Percentiles rank a stretch among this genome's conserved stretches.
phyloP scores from a whole-genome alignment of 2,113 vertebrate genomes.

The Cyphomyrus discorhynchus region DNA sequence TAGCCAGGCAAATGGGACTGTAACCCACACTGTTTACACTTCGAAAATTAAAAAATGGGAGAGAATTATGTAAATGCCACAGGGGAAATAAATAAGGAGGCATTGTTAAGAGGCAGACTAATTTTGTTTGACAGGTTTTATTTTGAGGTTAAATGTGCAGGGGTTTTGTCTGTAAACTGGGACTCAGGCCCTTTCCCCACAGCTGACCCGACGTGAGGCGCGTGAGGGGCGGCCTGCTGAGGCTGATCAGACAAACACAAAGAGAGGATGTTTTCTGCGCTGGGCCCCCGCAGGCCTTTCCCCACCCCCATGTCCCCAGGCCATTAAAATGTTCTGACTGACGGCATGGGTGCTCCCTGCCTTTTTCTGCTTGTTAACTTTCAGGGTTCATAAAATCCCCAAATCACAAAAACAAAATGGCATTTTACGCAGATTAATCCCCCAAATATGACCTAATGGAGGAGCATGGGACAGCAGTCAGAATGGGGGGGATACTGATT shows the following conservation, averaged over 20 bases:
- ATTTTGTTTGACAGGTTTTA: not conserved
- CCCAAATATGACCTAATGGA: not conserved
- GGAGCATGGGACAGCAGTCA: too few relatives aligned
- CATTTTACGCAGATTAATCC: not conserved
- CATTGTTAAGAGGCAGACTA: not conserved
- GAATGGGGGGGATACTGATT: too few relatives aligned
- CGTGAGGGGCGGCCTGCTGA: not conserved
- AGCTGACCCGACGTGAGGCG: slow-evolving; percentile 26
- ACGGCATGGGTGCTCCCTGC: not conserved
- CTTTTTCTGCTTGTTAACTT: not conserved
- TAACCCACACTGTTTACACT: not conserved
- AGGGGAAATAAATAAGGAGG: slow-evolving; percentile 18
- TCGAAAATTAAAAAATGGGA: not conserved
- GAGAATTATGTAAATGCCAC: not conserved
- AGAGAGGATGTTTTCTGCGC: not conserved
- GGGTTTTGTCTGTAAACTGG: not conserved
- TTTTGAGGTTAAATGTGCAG: slow-evolving; percentile 1
- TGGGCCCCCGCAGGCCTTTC: not conserved
- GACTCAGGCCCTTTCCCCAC: not conserved
- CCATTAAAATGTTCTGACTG: not conserved
- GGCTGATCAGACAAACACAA: not conserved
- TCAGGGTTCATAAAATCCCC: not conserved
- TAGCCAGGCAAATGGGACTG: not conserved
- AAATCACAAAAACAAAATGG: not conserved
- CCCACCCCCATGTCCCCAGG: not conserved